Evolutionary conservation across 2,888 invertebrate species (phyloP).

Genomic region (Protophormia terraenovae): DNA sequence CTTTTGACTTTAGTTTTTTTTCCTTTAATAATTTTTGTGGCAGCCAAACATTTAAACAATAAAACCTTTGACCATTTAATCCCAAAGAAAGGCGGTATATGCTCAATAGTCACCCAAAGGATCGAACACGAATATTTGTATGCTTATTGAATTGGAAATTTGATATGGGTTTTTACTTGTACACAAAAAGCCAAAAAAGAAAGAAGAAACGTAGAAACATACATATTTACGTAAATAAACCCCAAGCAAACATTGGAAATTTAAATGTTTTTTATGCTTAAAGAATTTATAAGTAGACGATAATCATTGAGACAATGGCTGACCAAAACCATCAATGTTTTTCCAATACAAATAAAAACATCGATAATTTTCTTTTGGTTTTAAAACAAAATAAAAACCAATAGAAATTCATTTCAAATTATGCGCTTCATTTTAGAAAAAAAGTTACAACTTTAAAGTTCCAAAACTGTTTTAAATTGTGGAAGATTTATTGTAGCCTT

Average conservation of each 20-base stretch:
- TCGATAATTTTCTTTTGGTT: neutral
- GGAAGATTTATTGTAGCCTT: too few species aligned
- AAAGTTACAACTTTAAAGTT: neutral
- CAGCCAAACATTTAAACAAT: neutral
- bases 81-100: neutral
- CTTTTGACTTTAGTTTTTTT: neutral
- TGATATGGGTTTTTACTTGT: constrained; percentile 67
- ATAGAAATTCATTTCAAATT: neutral
- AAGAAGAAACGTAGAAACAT: neutral
- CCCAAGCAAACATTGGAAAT: constrained; percentile 30
- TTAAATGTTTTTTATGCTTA: constrained; percentile 50
- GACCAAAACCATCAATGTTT: neutral
- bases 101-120: constrained; percentile 1
- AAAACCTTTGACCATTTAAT: constrained; percentile 52
- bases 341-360: neutral
- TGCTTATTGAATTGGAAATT: constrained; percentile 69
- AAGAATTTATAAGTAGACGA: constrained; percentile 45
- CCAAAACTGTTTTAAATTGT: too few species aligned
- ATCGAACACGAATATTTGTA: constrained; percentile 34
- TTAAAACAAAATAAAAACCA: neutral
- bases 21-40: neutral
- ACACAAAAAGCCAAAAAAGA: neutral
- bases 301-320: constrained; percentile 35
- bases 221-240: neutral
- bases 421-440: neutral